phyloP scores from a whole-genome alignment of 2,113 vertebrate genomes.

The Atlantisia rogersi region DNA sequence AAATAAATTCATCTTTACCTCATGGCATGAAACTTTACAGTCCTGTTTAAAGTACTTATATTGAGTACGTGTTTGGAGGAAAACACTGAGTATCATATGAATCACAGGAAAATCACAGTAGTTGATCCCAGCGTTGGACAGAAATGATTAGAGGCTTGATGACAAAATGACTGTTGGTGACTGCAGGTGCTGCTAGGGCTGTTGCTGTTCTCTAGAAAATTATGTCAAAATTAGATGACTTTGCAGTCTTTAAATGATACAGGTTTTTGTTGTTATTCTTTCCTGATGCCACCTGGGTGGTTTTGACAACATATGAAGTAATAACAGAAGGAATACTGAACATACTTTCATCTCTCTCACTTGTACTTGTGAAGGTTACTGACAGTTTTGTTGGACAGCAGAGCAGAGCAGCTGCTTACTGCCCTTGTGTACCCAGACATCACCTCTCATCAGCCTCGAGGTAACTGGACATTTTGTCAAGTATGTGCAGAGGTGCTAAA shows the following conservation, averaged over 20 bases:
- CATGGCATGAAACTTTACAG: neutral
- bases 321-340: neutral
- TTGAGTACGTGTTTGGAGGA: neutral
- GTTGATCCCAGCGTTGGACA: neutral
- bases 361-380: neutral
- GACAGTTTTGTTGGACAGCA: neutral
- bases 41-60: neutral
- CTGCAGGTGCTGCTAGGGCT: neutral
- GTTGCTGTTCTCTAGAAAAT: neutral
- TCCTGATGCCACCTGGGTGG: neutral
- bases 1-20: neutral
- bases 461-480: neutral
- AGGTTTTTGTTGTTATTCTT: neutral
- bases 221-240: neutral
- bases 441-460: neutral
- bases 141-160: neutral
- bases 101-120: neutral
- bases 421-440: neutral
- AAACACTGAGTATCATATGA: neutral
- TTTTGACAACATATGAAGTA: neutral
- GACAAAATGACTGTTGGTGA: rapidly evolving
- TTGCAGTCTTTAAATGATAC: neutral
- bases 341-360: neutral
- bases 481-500: neutral
- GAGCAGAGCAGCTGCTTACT: neutral